Evolutionary conservation across 2,888 invertebrate genomes (phyloP), one percentile per base, ranked within the genome.

Genomic region (Cerastoderma edule): DNA sequence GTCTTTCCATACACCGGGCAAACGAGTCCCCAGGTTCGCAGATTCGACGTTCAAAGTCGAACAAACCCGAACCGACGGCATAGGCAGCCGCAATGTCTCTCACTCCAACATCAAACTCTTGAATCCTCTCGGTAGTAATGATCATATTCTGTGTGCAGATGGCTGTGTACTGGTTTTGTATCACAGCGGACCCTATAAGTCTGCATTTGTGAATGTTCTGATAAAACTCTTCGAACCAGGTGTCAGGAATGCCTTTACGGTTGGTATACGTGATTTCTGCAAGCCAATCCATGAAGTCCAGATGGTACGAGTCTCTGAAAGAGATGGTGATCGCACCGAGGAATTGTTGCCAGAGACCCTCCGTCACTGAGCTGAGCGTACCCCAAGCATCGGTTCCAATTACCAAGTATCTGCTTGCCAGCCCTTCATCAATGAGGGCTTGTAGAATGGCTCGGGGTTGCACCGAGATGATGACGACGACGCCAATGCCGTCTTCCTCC

Each of bases 181-280:
- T 66, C 1, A 80, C 78, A 32, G 73, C 60, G 6, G 85, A 79
- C 39, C 78, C 71, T 8, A 56, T 19, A n/a, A 89, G 69, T 0
- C 71, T 72, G 66, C 90, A 90, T 46, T 82, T 50, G 67, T 85
- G 85, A 10, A 89, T 83, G 4, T 84, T 83, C 79, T 93, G 92
- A 85, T 91, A 93, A 71, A 91, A 93, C 71, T 93, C 93, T 19
- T 92, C 92, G 73, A 92, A 93, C 93, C 93, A 93, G 10, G 87
- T 87, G 50, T 87, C 83, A 2, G 93, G 93, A 57, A 93, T 90
- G 0, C 85, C 85, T 68, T 90, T 75, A 22, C 83, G 80, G 8
- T 84, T 80, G 28, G 46, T 63, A 48, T 83, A 81, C 0, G 39
- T 75, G 44, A 92, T 73, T 4, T 76, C 80, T 4, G 82, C 77